phyloP scores from a whole-genome alignment of 2,888 invertebrate genomes.

The Exephanes ischioxanthus region DNA sequence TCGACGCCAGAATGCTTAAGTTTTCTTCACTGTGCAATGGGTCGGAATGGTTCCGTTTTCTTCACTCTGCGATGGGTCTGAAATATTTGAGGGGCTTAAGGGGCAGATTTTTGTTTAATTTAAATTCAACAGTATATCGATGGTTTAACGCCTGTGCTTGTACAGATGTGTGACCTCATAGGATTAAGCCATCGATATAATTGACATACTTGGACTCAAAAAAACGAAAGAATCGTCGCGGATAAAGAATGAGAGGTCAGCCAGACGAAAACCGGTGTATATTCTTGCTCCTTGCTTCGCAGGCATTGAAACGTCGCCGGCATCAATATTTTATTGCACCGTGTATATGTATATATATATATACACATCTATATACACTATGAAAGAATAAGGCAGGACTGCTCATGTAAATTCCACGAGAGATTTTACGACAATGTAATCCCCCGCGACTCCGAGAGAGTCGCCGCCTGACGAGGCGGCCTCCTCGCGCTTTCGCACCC shows the following conservation, averaged over 20 bases:
- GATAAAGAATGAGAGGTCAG: conserved; percentile 61
- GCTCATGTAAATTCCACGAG: conserved; percentile 81
- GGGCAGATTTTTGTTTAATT: too few species aligned
- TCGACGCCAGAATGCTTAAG: conserved; percentile 1
- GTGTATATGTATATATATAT: background rate
- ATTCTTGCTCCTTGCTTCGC: conserved; percentile 14
- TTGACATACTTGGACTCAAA: background rate
- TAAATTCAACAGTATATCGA: too few species aligned
- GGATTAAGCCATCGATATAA: background rate
- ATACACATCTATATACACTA: background rate
- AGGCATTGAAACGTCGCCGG: conserved; percentile 64
- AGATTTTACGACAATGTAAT: conserved; percentile 84
- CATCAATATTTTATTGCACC: conserved; percentile 73
- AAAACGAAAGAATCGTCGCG: conserved; percentile 24
- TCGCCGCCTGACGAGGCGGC: conserved; percentile 53
- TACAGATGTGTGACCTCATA: too few species aligned
- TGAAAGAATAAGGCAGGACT: conserved; percentile 72
- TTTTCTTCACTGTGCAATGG: conserved; percentile 43
- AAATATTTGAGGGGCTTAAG: background rate
- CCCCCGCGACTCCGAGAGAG: conserved; percentile 72
- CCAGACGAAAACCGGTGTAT: conserved; percentile 40
- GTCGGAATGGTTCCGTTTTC: conserved; percentile 39
- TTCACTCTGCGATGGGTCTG: conserved; percentile 23
- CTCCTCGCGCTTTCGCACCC: conserved; percentile 68
- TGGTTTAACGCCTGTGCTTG: too few species aligned